phyloP scores from a whole-genome alignment of 1,140 invertebrate genomes.

The Drosophila elegans region DNA sequence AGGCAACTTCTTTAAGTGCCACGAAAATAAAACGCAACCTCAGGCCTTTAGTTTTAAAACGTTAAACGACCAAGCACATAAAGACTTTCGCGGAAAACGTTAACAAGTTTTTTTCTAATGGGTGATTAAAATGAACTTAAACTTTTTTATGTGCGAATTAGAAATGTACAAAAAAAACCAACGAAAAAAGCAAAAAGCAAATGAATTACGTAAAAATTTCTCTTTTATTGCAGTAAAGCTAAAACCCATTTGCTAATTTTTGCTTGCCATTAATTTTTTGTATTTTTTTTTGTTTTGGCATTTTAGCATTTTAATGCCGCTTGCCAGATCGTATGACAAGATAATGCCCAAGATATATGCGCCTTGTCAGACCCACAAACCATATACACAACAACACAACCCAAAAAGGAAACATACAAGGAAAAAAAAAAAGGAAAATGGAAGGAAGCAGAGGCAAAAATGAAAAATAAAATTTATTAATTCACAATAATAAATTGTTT shows the following conservation, averaged over 20 bases:
- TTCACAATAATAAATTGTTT: slow-evolving; percentile 79
- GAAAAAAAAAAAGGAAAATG: slow-evolving; percentile 34
- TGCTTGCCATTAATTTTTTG: not conserved
- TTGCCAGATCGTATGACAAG: slow-evolving; percentile 73
- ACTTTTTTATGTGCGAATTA: slow-evolving; percentile 27
- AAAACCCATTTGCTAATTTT: slow-evolving; percentile 18
- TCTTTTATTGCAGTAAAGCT: slow-evolving; percentile 19
- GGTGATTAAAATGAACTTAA: slow-evolving; percentile 24
- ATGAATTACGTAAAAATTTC: slow-evolving; percentile 16
- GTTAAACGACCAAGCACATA: not conserved
- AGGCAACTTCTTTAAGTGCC: slow-evolving; percentile 2
- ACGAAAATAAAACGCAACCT: not conserved
- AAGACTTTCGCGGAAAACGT: slow-evolving; percentile 6
- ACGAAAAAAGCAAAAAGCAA: not conserved
- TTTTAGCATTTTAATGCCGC: slow-evolving; percentile 44
- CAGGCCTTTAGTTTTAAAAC: too few species aligned
- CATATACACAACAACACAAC: slow-evolving; percentile 9
- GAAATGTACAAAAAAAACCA: not conserved
- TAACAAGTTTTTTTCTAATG: slow-evolving; percentile 17
- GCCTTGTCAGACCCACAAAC: slow-evolving; percentile 58
- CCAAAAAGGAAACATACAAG: slow-evolving; percentile 2
- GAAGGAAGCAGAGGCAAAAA: slow-evolving; percentile 15
- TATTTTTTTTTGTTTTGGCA: slow-evolving; percentile 6
- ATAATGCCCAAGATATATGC: slow-evolving; percentile 75
- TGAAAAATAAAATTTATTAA: slow-evolving; percentile 76